phyloP scores from a whole-genome alignment of 2,888 invertebrate genomes.

The Ennomos erosarius region DNA sequence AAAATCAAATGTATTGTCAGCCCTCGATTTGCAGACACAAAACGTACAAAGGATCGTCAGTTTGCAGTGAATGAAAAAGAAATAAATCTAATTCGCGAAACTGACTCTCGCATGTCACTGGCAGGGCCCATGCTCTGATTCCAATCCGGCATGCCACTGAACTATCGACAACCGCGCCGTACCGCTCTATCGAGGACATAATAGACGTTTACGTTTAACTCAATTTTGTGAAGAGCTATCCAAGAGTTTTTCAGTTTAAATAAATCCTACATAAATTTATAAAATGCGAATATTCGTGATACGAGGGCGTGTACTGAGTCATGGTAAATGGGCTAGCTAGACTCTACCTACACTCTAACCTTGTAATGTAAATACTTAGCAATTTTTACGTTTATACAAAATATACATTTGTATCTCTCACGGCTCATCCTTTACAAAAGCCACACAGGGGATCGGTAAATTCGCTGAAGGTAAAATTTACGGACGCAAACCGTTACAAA shows the following conservation, averaged over 20 bases:
- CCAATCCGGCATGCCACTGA: conserved; percentile 39
- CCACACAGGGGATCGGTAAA: conserved; percentile 6
- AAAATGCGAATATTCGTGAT: no score
- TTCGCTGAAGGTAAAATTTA: conserved; percentile 20
- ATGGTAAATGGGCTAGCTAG: no score
- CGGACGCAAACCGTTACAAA: conserved; percentile 19
- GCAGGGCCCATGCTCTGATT: conserved; percentile 45
- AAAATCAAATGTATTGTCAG: conserved; percentile 41
- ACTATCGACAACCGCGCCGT: conserved; percentile 13
- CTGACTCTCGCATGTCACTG: conserved; percentile 51
- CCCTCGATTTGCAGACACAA: conserved; percentile 53
- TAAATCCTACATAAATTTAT: background rate
- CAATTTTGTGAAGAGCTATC: conserved; percentile 1
- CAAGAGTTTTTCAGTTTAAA: background rate
- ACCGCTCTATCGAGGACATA: conserved; percentile 2
- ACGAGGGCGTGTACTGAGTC: no score
- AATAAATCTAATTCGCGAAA: conserved; percentile 53
- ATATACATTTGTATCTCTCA: no score
- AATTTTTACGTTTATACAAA: no score
- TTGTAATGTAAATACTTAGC: no score
- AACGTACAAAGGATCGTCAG: conserved; percentile 44
- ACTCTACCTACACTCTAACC: no score
- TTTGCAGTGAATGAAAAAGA: conserved; percentile 49
- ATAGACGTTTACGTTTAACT: conserved; percentile 6
- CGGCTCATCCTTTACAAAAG: background rate